phyloP scores from a whole-genome alignment of 2,888 invertebrate species.

The Gari tellinella region DNA sequence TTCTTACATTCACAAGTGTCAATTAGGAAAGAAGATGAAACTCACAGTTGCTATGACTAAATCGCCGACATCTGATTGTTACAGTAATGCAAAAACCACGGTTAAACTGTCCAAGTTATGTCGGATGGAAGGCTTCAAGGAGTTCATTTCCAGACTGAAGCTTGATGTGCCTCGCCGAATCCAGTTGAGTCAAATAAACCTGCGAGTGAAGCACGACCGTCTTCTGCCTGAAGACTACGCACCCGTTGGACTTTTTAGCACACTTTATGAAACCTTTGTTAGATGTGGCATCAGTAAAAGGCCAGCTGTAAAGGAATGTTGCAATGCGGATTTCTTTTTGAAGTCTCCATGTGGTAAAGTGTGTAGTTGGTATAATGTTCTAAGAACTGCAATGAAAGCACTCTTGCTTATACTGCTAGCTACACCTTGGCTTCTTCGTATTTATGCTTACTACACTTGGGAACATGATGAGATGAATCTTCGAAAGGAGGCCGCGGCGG shows the following conservation, averaged over 20 bases:
- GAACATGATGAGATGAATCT: conserved; percentile 68
- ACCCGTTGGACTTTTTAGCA: conserved; percentile 67
- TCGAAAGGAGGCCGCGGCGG: conserved; percentile 54
- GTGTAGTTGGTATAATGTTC: conserved; percentile 65
- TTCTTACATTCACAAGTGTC: conserved; percentile 22
- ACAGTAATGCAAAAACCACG: conserved; percentile 10
- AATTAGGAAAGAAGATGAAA: conserved; percentile 12
- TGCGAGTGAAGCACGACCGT: conserved; percentile 65
- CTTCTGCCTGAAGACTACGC: conserved; percentile 65
- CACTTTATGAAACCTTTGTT: conserved; percentile 71
- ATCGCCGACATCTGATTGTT: conserved; percentile 13
- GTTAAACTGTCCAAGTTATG: conserved; percentile 37
- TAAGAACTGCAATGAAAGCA: conserved; percentile 62
- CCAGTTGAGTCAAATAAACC: conserved; percentile 52
- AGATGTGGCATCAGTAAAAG: conserved; percentile 76
- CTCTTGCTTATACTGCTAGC: conserved; percentile 66
- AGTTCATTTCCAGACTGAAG: conserved; percentile 28
- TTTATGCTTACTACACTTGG: conserved; percentile 70
- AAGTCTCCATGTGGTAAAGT: conserved; percentile 27
- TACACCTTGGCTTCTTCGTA: conserved; percentile 72
- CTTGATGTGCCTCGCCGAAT: conserved; percentile 41
- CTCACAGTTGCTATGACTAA: conserved; percentile 28
- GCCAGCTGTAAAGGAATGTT: conserved; percentile 68
- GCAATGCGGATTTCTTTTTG: conserved; percentile 58
- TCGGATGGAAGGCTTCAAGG: conserved; percentile 41